Evolutionary conservation across 2,888 invertebrate genomes (phyloP), one percentile per base, ranked within the genome.

Genomic region (Cyrtodaria siliqua): DNA sequence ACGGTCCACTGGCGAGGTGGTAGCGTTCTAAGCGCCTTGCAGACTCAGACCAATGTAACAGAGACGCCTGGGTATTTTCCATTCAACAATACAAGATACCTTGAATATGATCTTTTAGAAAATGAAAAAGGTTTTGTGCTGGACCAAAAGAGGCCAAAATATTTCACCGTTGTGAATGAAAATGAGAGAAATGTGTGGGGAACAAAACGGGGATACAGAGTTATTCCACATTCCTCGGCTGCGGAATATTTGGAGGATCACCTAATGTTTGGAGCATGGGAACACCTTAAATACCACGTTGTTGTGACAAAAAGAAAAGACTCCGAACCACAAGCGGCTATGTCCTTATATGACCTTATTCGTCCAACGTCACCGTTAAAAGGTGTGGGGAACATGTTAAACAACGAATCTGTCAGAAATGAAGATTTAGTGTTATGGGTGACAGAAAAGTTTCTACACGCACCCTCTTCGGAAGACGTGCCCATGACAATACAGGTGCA

Each of bases 341-440:
- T 72, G 3, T 80, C 79, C 2, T 33, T 68, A 38, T 84, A 83
- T 33, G 85, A 83, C 52, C 50, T 77, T n/a, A 60, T 64, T 9
- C 47, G 62, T 29, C 79, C 83, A 1, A 26, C 47, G 2, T 44
- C 70, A 23, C 60, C 84, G 4, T 47, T 75, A 6, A 63, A 73
- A 16, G 80, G 76, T 29, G 29, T 86, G 9, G 70, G 75, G 27
- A 42, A 62, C 2, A 70, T 69, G 62, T 23, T 84, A 18, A 52
- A 86, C 64, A 72, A 75, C 16, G 84, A 86, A 67, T 63, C 55
- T 20, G 66, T 82, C 4, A 55, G 70, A 4, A 63, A 80, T 49
- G 67, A 73, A n/a, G 84, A 84, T 56, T 50, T 86, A 2, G 84
- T 86, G 16, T 47, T 79, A 2, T 85, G 85, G 85, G 49, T 85